Conservation (phyloP, 2,797 vertebrate genomes). For the Rhincodon typus region DNA sequence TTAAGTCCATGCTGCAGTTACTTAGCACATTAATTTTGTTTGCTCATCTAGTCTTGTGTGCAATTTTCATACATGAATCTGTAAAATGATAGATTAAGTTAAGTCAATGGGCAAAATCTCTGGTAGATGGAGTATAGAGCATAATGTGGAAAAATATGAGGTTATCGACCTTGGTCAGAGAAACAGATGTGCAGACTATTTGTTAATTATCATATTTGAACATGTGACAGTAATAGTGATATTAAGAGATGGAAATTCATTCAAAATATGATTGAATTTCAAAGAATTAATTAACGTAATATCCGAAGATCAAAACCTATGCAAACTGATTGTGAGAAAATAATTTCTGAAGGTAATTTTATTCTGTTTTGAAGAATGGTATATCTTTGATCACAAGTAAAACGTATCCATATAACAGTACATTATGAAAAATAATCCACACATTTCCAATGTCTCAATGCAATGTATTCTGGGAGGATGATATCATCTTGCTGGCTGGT, state of each 20-base stretch:
- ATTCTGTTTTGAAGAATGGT: background rate
- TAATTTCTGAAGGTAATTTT: background rate
- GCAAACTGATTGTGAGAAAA: background rate
- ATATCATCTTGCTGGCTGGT: background rate
- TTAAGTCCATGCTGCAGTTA: background rate
- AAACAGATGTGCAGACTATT: too few species aligned
- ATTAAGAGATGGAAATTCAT: background rate
- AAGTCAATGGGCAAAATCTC: background rate
- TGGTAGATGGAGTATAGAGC: background rate
- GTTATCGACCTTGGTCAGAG: too few species aligned
- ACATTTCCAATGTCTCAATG: slow-evolving; percentile 12
- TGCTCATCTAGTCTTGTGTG: background rate
- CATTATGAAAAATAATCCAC: slow-evolving; percentile 14
- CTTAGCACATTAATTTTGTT: background rate
- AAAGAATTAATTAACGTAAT: background rate
- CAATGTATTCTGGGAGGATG: slow-evolving; percentile 16
- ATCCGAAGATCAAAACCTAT: background rate
- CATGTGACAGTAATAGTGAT: background rate
- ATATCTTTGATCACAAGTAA: background rate
- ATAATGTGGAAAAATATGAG: background rate
- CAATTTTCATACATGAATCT: background rate
- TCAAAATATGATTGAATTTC: background rate
- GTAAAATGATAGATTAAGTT: background rate
- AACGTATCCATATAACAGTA: background rate
- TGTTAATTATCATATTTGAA: background rate